Base-by-base conservation (phyloP, 2,797 vertebrate genomes). In the Poeciliopsis turneri region DNA sequence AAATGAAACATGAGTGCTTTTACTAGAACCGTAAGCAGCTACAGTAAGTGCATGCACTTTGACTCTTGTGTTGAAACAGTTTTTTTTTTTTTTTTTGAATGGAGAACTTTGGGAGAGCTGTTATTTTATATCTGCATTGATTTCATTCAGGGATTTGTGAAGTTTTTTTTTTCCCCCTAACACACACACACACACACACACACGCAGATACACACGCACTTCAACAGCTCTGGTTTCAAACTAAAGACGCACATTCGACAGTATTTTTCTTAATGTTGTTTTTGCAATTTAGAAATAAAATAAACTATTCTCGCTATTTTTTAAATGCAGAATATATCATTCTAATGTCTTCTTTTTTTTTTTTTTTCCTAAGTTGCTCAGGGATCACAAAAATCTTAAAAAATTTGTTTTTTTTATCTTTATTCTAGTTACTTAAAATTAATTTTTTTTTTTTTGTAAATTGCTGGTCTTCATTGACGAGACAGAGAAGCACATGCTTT, bases 1-100 rank as follows among this genome's bases (percentile, higher is more conserved):
- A 90, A 82, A 83, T 85, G 86, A 88, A 92, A 92, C 79, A 78
- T 41, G 83, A 92, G 89, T 25, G 71, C 82, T 81, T 13, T 4
- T 61, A 76, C 77, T 87, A 86, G 79, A 86, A 87, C 77, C 85
- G 84, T 82, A 76, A 5, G 49, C 78, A 72, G 77, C 81, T 88
- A 39, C 78, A 71, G 68, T 80, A 86, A 85, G 75, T 88, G 85
- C 83, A 68, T 61, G 59, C 85, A 84, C 82, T 87, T 83, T 72
- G 76, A 45, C 83, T 36, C 74, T 82, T 81, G 73, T 59, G 80
- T 86, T 88, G 76, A 86, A 85, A 80, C 73, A 0, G 0, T 55
- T 84, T 82, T 80, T 59, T 81, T 10, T 46, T 46, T 74, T 10
- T 46, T 85, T 33, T 84, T n/a, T 59, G 8, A 83, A 83, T 80